Percentiles rank a stretch among this genome's conserved stretches.
Evolutionary conservation across 2,797 vertebrate genomes (phyloP).

Genomic region (Chelon labrosus): DNA sequence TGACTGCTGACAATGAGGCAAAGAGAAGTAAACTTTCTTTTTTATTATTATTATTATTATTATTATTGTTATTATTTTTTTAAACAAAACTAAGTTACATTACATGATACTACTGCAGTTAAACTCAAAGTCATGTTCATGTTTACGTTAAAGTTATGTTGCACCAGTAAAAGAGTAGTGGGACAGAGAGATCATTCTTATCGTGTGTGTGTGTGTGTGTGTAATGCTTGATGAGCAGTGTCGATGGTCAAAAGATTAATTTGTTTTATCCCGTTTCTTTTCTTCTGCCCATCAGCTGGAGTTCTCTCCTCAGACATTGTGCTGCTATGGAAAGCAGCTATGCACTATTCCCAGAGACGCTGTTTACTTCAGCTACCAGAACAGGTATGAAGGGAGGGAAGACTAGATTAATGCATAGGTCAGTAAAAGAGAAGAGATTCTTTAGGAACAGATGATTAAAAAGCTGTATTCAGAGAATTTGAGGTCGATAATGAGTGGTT

Average conservation of each 20-base stretch:
- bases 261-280: not conserved
- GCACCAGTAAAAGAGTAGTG: no score
- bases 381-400: slow-evolving; percentile 87
- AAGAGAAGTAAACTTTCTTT: not conserved
- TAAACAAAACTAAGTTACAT: not conserved
- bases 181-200: not conserved
- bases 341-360: slow-evolving; percentile 98
- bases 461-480: not conserved
- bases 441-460: not conserved
- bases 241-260: slow-evolving; percentile 13
- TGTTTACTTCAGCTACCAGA: slow-evolving; percentile 99
- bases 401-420: not conserved
- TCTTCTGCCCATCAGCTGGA: slow-evolving; percentile 78
- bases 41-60: slow-evolving; percentile 5
- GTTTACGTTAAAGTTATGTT: no score
- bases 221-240: not conserved
- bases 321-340: slow-evolving; percentile 99
- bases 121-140: no score
- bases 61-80: not conserved
- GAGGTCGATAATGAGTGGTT: slow-evolving; percentile 1
- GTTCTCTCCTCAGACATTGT: slow-evolving; percentile 97
- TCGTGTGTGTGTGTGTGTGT: not conserved
- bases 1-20: slow-evolving; percentile 13
- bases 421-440: not conserved
- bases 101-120: no score